These are phyloP conservation scores for Enhydra lutris DNA, from an alignment of 2,113 vertebrate genomes.

Conservation along the genomic window DNA sequence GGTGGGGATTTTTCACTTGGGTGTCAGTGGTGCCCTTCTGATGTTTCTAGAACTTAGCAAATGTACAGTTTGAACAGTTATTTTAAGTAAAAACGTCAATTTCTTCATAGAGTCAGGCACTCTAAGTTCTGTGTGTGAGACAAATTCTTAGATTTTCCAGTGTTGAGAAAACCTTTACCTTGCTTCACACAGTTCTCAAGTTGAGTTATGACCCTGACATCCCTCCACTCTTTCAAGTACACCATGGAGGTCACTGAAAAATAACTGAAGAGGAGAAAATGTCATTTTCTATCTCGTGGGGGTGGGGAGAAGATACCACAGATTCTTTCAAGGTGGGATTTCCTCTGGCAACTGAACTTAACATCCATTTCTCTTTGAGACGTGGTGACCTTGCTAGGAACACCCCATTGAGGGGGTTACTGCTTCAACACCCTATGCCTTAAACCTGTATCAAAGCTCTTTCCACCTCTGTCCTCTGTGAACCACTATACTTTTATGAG, in stretches of 20 bases:
- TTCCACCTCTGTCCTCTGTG: not conserved
- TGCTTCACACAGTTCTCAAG: constrained; percentile 41
- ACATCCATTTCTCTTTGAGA: not conserved
- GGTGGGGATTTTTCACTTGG: constrained; percentile 68
- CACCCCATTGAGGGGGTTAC: no score
- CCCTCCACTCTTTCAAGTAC: not conserved
- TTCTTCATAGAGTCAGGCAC: not conserved
- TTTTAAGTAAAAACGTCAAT: constrained; percentile 29
- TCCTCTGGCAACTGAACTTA: not conserved
- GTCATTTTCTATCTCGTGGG: not conserved
- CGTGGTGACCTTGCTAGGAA: not conserved
- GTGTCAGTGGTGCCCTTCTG: constrained; percentile 58
- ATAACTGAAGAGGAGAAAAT: not conserved
- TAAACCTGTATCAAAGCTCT: not conserved
- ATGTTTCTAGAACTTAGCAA: constrained; percentile 69
- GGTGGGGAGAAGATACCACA: not conserved
- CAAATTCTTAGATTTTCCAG: constrained; percentile 43
- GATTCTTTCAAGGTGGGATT: not conserved
- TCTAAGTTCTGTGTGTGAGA: not conserved
- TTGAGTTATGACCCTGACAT: constrained; percentile 37
- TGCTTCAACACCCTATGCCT: not conserved
- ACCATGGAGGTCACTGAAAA: constrained; percentile 15
- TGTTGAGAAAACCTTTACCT: constrained; percentile 1
- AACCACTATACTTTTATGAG: not conserved
- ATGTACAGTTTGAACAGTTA: constrained; percentile 53